Evolutionary conservation across 2,888 invertebrate species (phyloP), one percentile per base, ranked within the genome.

Genomic region (Cephus nigrinus): DNA sequence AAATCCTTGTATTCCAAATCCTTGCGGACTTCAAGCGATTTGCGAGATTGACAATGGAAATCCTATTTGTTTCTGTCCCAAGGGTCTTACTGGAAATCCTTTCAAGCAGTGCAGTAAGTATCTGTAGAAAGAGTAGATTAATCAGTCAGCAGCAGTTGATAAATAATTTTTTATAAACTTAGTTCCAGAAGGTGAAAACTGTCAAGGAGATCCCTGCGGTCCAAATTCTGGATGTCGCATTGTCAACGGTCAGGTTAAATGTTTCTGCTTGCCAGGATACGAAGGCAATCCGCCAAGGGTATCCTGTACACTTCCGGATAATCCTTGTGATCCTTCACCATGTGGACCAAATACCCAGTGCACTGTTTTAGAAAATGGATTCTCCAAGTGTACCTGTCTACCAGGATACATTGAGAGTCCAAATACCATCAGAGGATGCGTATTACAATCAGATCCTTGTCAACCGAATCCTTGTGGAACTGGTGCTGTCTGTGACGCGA

Each of bases 281-380:
- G 97, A 97, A 92, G 97, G 97, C 81, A 95, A 95, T 88, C 97
- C 97, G 76, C 97, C 97, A 34, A 91, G 93, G 75, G 92, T 93
- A 75, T 94, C 94, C 1, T 97, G 97, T 85, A 93, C 93, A 83
- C 89, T 96, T 80, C 96, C 96, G 32, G 93, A 93, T 80, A 95
- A 96, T 88, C 97, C 97, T 9, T 97, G 97, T 88, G 95, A 96
- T 85, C 95, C 96, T 40, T 96, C 97, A 23, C 96, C 97, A 0
- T 98, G 97, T 89, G 97, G 97, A 23, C 96, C 96, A 12, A 97
- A 97, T 86, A 97, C 97, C 2, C 96, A 96, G 90, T 97, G 98
- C 87, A 93, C 95, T 1, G 93, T 96, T 75, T 92, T 97, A 76
- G 92, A 93, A 76, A 97, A 96, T 84, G 97, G 97, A 76, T 96